Conservation (phyloP, 1,140 invertebrate genomes). For the Trissolcus basalis region DNA sequence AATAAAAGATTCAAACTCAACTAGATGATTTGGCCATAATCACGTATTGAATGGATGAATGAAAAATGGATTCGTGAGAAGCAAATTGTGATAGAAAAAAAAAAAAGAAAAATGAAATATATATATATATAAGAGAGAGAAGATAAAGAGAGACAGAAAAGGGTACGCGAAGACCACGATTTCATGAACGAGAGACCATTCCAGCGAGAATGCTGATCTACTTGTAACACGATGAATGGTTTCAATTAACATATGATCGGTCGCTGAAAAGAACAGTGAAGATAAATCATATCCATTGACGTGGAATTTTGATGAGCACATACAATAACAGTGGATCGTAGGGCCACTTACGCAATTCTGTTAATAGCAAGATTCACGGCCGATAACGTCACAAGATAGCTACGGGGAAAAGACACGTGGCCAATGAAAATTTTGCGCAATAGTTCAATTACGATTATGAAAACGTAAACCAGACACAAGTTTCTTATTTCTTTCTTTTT, state of each 20-base stretch:
- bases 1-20: constrained; percentile 17
- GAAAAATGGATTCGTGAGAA: no score
- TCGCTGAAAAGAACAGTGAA: constrained; percentile 4
- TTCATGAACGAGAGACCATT: no score
- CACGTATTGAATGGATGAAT: no score
- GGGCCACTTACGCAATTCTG: constrained; percentile 90
- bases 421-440: constrained; percentile 69
- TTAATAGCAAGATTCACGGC: constrained; percentile 92
- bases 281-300: constrained; percentile 13
- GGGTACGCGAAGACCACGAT: no score
- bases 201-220: no score
- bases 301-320: constrained; percentile 61
- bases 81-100: no score
- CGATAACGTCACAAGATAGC: constrained; percentile 92
- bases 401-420: constrained; percentile 79
- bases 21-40: no score
- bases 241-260: constrained; percentile 6
- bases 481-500: no score
- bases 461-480: no score
- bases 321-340: constrained; percentile 74
- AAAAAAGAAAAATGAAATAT: constrained; percentile 14
- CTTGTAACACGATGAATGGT: not conserved
- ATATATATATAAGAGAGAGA: no score
- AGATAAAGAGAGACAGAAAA: no score
- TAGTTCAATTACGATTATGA: no score